Evolutionary conservation across 2,113 vertebrate species (phyloP).

Genomic region (Chaetops frenatus): DNA sequence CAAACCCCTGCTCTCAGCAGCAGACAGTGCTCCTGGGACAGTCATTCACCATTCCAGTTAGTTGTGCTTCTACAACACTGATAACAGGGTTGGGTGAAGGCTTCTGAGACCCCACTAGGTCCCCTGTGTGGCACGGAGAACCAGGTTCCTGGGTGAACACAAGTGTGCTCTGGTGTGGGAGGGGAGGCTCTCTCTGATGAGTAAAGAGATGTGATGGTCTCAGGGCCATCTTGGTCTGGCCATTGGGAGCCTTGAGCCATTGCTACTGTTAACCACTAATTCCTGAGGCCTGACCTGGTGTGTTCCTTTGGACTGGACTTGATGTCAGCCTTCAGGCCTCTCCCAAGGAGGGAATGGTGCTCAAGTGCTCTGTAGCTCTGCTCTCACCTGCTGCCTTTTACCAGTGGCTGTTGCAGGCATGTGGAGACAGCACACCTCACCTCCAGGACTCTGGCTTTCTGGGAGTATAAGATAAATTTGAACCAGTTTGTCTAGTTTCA

Average conservation of each 20-base stretch:
- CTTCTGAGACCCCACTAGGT: neutral
- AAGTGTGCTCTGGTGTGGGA: rapidly evolving
- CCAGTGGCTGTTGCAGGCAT: rapidly evolving
- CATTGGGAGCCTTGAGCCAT: neutral
- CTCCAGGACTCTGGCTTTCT: neutral
- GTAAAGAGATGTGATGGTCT: neutral
- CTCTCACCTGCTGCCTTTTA: neutral
- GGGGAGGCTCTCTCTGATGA: neutral
- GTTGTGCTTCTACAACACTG: neutral
- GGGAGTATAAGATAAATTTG: neutral
- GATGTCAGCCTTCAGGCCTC: neutral
- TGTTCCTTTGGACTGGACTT: neutral
- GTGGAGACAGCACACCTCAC: neutral
- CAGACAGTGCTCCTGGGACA: neutral
- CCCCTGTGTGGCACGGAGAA: too few relatives aligned
- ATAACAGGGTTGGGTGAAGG: neutral
- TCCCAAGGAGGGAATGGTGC: neutral
- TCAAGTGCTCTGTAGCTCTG: neutral
- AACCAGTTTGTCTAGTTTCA: neutral
- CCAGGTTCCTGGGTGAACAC: neutral
- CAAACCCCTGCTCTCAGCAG: neutral
- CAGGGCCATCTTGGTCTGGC: neutral
- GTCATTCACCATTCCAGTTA: neutral
- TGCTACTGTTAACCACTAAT: neutral
- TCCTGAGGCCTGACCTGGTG: neutral